phyloP scores from a whole-genome alignment of 2,888 invertebrate genomes.

The Craniophora ligustri region DNA sequence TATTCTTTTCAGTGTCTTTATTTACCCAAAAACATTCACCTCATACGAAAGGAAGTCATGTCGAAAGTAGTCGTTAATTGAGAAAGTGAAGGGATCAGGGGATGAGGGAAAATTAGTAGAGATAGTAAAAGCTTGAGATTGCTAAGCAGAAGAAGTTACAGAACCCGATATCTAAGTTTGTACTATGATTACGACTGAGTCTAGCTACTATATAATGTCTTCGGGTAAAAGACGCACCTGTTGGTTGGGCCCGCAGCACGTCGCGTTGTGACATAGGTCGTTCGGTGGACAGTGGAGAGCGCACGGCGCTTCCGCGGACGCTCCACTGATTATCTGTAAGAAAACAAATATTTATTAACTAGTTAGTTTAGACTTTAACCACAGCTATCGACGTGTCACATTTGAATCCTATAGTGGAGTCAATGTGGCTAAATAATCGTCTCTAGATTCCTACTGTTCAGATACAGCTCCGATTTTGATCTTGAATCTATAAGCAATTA shows the following conservation, averaged over 20 bases:
- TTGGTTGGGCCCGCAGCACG: conserved; percentile 95
- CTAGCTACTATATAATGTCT: conserved; percentile 52
- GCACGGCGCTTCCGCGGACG: conserved; percentile 90
- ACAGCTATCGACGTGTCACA: too few species aligned
- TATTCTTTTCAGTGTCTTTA: background rate
- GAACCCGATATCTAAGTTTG: conserved; percentile 22
- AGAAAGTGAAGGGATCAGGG: conserved; percentile 4
- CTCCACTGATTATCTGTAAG: conserved; percentile 77
- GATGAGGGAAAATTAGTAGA: conserved; percentile 23
- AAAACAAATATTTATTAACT: background rate
- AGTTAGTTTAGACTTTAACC: background rate
- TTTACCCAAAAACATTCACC: conserved; percentile 7
- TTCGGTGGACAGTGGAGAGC: conserved; percentile 96
- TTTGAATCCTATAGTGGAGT: background rate
- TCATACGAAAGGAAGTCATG: background rate
- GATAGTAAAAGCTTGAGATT: conserved; percentile 14
- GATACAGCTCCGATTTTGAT: too few species aligned
- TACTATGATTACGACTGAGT: conserved; percentile 23
- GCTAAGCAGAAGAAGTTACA: conserved; percentile 23
- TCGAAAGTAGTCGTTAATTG: conserved; percentile 1
- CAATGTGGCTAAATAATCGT: too few species aligned
- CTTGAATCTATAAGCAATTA: too few species aligned
- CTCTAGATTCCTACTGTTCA: too few species aligned
- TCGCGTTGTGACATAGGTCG: conserved; percentile 95
- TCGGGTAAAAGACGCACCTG: conserved; percentile 86